phyloP scores from a whole-genome alignment of 2,888 invertebrate genomes.

The Palloptera scutellata region DNA sequence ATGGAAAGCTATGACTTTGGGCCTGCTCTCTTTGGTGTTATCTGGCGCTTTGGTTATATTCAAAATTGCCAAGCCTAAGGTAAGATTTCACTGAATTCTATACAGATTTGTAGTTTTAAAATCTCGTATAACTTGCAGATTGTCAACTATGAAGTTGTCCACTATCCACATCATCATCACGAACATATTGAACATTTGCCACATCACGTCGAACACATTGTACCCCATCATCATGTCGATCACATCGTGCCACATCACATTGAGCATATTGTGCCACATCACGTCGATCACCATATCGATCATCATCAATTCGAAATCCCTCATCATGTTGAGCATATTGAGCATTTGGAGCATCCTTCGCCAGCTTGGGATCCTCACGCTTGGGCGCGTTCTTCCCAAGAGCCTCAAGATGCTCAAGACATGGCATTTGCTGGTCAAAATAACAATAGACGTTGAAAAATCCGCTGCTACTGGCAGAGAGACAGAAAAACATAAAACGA shows the following conservation, averaged over 20 bases:
- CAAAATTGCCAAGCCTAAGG: slow-evolving; percentile 87
- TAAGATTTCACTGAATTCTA: slow-evolving; percentile 41
- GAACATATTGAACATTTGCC: slow-evolving; percentile 65
- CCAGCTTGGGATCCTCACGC: slow-evolving; percentile 67
- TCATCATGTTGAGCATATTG: slow-evolving; percentile 66
- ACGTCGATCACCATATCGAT: slow-evolving; percentile 67
- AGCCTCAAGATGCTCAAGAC: slow-evolving; percentile 60
- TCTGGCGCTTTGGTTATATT: slow-evolving; percentile 87
- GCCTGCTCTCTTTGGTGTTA: slow-evolving; percentile 82
- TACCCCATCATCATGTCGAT: slow-evolving; percentile 59
- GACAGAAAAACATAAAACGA: slow-evolving; percentile 29
- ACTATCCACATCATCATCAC: slow-evolving; percentile 73
- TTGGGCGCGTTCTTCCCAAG: slow-evolving; percentile 70
- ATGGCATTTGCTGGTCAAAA: slow-evolving; percentile 60
- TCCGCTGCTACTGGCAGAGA: slow-evolving; percentile 1
- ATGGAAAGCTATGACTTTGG: slow-evolving; percentile 88
- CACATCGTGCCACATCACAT: slow-evolving; percentile 59
- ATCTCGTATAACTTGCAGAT: slow-evolving; percentile 58
- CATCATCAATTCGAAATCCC: slow-evolving; percentile 65
- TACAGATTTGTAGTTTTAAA: neutral
- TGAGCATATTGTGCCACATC: slow-evolving; percentile 61
- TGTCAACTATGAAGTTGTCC: slow-evolving; percentile 86
- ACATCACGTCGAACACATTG: slow-evolving; percentile 57
- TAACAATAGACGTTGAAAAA: slow-evolving; percentile 1
- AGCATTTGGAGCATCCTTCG: slow-evolving; percentile 66